Conservation (phyloP, 2,888 invertebrate genomes). For the Zeuzera pyrina region DNA sequence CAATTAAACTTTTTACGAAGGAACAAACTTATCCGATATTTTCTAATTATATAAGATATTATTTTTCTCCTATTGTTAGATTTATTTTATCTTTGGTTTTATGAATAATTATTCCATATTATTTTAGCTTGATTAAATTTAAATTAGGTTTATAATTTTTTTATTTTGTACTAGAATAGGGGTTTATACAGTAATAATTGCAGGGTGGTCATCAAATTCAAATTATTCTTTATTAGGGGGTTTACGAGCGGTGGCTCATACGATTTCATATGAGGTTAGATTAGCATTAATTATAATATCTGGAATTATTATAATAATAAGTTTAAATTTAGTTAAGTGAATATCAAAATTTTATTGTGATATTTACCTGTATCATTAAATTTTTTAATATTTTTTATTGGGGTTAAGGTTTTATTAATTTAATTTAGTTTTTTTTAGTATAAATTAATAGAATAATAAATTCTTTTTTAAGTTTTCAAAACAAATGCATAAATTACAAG, state of each 20-base stretch:
- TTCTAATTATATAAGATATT: slow-evolving; percentile 76
- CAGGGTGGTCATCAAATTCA: slow-evolving; percentile 82
- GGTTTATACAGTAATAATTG: slow-evolving; percentile 76
- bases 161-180: slow-evolving; percentile 76
- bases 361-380: slow-evolving; percentile 77
- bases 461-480: slow-evolving; percentile 81
- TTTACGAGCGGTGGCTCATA: slow-evolving; percentile 79
- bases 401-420: slow-evolving; percentile 61
- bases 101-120: slow-evolving; percentile 74
- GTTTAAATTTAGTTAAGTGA: slow-evolving; percentile 67
- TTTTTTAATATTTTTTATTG: slow-evolving; percentile 74
- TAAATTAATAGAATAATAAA: slow-evolving; percentile 74
- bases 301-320: slow-evolving; percentile 70
- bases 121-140: slow-evolving; percentile 67
- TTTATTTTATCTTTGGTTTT: slow-evolving; percentile 74
- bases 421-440: slow-evolving; percentile 49
- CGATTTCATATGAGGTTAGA: slow-evolving; percentile 84
- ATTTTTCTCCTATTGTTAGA: slow-evolving; percentile 72
- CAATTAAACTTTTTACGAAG: slow-evolving; percentile 80
- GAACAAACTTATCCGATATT: slow-evolving; percentile 71
- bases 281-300: slow-evolving; percentile 77
- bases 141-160: slow-evolving; percentile 76
- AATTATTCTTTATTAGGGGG: slow-evolving; percentile 81
- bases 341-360: slow-evolving; percentile 59
- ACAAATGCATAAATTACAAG: slow-evolving; percentile 78